A percentile compares a stretch with the other conserved stretches of the same genome.
Conservation (phyloP, 64 coral and sea anemone species). For the Montipora capricornis region DNA sequence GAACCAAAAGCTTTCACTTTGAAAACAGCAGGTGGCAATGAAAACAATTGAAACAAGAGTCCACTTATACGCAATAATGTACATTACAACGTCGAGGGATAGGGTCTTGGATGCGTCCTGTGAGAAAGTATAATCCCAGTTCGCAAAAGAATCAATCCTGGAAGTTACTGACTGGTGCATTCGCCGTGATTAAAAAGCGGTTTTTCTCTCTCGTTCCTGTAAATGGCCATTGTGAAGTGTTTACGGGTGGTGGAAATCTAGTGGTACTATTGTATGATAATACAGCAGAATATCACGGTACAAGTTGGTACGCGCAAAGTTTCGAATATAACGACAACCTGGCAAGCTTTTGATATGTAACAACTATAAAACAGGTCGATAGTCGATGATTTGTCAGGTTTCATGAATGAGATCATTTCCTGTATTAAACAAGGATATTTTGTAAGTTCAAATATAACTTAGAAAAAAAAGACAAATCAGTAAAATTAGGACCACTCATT, state of each 20-base stretch:
- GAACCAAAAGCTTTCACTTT: slow-evolving; percentile 61
- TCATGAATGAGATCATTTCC: slow-evolving; percentile 30
- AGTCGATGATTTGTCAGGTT: background rate
- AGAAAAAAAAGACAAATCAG: background rate
- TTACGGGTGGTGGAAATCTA: background rate
- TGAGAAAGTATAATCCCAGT: background rate
- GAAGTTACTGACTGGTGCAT: background rate
- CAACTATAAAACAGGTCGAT: background rate
- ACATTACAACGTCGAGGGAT: background rate
- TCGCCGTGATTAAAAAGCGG: background rate
- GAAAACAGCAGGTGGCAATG: slow-evolving; percentile 53
- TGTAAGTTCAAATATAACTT: background rate
- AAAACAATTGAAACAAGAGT: slow-evolving; percentile 27
- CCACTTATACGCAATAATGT: background rate
- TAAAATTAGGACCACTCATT: no score
- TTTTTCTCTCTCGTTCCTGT: background rate
- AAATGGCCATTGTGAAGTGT: background rate
- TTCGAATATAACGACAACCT: background rate
- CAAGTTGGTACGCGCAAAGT: background rate
- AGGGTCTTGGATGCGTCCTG: background rate
- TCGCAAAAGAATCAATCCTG: background rate
- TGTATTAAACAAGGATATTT: background rate
- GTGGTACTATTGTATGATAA: background rate
- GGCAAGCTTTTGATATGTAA: background rate
- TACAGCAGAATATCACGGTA: background rate